These are phyloP conservation scores for Epinephelus coioides DNA, from an alignment of 2,797 vertebrate species.

Conservation along the genomic window DNA sequence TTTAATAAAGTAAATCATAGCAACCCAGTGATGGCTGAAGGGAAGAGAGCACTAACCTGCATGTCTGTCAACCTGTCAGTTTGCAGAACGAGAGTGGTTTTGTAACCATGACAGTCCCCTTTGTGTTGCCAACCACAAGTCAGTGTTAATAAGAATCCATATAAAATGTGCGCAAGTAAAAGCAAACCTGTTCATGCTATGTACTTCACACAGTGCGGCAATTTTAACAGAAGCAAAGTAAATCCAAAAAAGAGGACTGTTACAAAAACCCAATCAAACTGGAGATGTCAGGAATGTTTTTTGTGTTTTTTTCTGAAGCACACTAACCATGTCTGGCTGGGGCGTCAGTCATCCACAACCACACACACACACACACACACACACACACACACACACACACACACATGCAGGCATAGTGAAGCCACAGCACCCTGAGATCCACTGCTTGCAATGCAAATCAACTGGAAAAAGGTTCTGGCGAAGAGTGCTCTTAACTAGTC, in stretches of 20 bases:
- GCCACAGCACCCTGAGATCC: constrained; percentile 8
- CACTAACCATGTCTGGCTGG: constrained; percentile 32
- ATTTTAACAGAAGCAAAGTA: constrained; percentile 36
- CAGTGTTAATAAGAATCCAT: constrained; percentile 39
- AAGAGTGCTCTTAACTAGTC: constrained; percentile 49
- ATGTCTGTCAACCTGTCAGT: constrained; percentile 46
- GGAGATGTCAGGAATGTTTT: constrained; percentile 21
- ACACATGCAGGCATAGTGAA: background rate
- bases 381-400: constrained; percentile 10
- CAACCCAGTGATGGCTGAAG: constrained; percentile 3
- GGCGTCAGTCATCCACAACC: constrained; percentile 33
- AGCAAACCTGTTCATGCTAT: constrained; percentile 35
- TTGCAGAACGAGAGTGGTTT: constrained; percentile 33
- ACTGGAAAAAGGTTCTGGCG: constrained; percentile 16
- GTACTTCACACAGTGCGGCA: background rate
- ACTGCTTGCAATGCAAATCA: constrained; percentile 50
- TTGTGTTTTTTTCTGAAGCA: background rate
- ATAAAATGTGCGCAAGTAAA: constrained; percentile 25
- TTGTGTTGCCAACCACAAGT: constrained; percentile 34
- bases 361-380: constrained; percentile 12
- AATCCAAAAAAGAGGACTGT: constrained; percentile 9
- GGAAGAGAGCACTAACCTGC: constrained; percentile 32
- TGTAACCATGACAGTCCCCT: constrained; percentile 25
- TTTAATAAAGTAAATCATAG: constrained; percentile 13
- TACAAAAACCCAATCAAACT: constrained; percentile 29